Conservation (phyloP, 2,888 invertebrate species). For the Anticlea derivata region DNA sequence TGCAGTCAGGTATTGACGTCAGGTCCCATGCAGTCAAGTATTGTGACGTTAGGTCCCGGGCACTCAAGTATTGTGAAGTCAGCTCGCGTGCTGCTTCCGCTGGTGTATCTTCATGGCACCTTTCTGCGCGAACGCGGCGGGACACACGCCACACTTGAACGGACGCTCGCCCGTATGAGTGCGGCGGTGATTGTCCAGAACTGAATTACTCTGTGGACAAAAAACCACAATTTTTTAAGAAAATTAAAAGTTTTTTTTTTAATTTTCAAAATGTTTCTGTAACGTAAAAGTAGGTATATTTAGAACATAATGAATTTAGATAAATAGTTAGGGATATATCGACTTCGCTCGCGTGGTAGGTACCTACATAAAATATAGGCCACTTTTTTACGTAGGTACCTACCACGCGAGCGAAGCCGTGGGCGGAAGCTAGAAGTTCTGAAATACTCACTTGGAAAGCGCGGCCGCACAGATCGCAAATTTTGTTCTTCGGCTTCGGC, state of each 20-base stretch:
- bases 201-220: slow-evolving; percentile 57
- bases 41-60: no score
- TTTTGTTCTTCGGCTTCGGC: slow-evolving; percentile 58
- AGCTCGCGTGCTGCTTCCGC: slow-evolving; percentile 52
- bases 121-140: slow-evolving; percentile 62
- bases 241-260: no score
- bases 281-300: neutral
- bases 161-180: slow-evolving; percentile 69
- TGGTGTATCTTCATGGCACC: slow-evolving; percentile 59
- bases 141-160: slow-evolving; percentile 54
- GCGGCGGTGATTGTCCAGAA: slow-evolving; percentile 56
- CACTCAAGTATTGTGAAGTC: neutral
- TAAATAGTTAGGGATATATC: no score
- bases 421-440: no score
- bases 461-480: slow-evolving; percentile 64
- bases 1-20: no score
- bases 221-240: slow-evolving; percentile 6
- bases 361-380: no score
- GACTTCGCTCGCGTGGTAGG: no score
- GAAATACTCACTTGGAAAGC: slow-evolving; percentile 58
- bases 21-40: no score
- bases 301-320: no score
- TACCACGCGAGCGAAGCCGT: no score
- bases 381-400: no score
- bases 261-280: no score